phyloP scores from a whole-genome alignment of 2,797 vertebrate genomes.

The Eremophila alpestris region DNA sequence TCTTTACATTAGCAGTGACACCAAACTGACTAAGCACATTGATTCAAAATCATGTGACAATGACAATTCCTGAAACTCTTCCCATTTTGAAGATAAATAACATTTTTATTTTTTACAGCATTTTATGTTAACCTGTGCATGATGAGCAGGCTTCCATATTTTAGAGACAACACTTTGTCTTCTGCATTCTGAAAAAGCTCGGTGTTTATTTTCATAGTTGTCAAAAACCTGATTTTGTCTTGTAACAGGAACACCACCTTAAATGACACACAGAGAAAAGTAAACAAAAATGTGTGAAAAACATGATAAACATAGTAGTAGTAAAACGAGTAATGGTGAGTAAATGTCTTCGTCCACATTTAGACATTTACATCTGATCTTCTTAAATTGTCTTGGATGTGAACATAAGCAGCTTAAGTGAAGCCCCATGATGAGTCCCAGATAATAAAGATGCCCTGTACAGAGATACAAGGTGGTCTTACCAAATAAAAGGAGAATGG shows the following conservation, averaged over 20 bases:
- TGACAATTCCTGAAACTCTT: not conserved
- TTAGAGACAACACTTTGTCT: slow-evolving; percentile 63
- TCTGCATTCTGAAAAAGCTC: slow-evolving; percentile 67
- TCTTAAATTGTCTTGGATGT: not conserved
- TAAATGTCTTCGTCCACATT: not conserved
- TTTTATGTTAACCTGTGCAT: slow-evolving; percentile 70
- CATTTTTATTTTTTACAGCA: not conserved
- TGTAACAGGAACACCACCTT: slow-evolving; percentile 60
- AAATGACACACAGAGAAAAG: slow-evolving; percentile 46
- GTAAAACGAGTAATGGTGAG: not conserved
- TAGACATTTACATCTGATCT: not conserved
- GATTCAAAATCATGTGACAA: not conserved
- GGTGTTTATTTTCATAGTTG: slow-evolving; percentile 66
- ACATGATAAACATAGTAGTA: not conserved
- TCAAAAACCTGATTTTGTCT: slow-evolving; percentile 72
- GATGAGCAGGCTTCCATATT: slow-evolving; percentile 63
- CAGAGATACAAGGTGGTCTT: not conserved
- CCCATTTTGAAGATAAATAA: not conserved
- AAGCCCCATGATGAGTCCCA: not conserved
- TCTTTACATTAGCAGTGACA: not conserved
- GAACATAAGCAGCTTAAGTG: not conserved
- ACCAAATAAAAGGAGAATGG: not conserved
- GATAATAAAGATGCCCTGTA: not conserved
- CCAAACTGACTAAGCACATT: not conserved
- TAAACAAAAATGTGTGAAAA: not conserved